phyloP scores from a whole-genome alignment of 2,888 invertebrate species.

The Ptilodon capucinus region DNA sequence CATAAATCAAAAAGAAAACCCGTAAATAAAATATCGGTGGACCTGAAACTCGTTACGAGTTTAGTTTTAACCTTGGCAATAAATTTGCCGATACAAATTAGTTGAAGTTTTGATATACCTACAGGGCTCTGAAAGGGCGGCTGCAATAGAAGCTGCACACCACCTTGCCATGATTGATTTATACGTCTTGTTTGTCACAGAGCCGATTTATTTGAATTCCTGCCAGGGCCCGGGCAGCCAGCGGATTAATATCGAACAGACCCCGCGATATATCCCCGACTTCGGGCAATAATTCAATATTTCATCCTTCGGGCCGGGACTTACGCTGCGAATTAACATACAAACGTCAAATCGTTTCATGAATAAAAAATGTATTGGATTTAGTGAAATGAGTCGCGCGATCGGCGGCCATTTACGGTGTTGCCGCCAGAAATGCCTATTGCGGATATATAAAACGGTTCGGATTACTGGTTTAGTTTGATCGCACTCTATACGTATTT shows the following conservation, averaged over 20 bases:
- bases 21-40: constrained; percentile 65
- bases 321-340: constrained; percentile 80
- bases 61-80: constrained; percentile 72
- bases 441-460: constrained; percentile 68
- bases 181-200: constrained; percentile 83
- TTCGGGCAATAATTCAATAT: constrained; percentile 81
- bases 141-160: constrained; percentile 77
- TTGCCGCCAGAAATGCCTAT: constrained; percentile 61
- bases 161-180: constrained; percentile 82
- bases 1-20: constrained; percentile 64
- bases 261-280: constrained; percentile 76
- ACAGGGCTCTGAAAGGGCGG: constrained; percentile 52
- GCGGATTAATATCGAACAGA: constrained; percentile 80
- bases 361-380: constrained; percentile 83
- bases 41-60: constrained; percentile 75
- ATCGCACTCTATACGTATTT: constrained; percentile 53
- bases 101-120: constrained; percentile 58
- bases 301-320: constrained; percentile 77
- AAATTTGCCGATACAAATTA: constrained; percentile 79
- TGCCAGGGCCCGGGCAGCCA: constrained; percentile 74
- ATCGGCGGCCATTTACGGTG: constrained; percentile 57
- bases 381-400: constrained; percentile 77
- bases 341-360: constrained; percentile 82
- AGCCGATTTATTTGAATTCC: constrained; percentile 82
- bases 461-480: constrained; percentile 54